Evolutionary conservation across 2,888 invertebrate genomes (phyloP), one percentile per base, ranked within the genome.

Genomic region (Dyspetes luteomarginatus): DNA sequence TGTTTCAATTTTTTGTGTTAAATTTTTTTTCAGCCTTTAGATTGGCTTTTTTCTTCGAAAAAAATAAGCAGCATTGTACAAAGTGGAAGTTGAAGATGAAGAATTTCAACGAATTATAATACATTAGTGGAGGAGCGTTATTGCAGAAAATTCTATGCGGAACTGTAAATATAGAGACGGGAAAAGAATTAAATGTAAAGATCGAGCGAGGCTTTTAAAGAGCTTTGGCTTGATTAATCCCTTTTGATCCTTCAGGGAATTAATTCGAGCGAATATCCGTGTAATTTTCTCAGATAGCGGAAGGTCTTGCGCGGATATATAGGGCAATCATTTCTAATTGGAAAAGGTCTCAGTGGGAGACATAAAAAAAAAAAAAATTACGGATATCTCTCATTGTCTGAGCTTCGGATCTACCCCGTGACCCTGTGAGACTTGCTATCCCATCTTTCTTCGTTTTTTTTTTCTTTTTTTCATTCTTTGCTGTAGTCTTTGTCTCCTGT

Each of bases 241-340:
- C n/a, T 60, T 60, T 60, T 26, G 19, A 52, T 17, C 28, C 67
- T 68, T 68, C 30, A 28, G 75, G 41, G 56, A 75, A 50, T 60
- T 48, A 60, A 75, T 60, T 48, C 48, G 19, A 68, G 36, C 30
- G 28, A 62, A 55, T 55, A 45, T 55, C 64, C 48, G 41, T 36
- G 62, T 56, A 69, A 28, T 56, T 64, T 50, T 30, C 19, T 24
- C 0, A 26, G 30, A 0, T 3, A 30, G 17, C 7, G n/a, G 28
- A 68, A 48, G 41, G 50, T 56, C 24, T 24, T 41, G n/a, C 30
- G 65, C 7, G 19, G 2, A 43, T 36, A 68, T 78, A 43, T 74
- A 50, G 56, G 56, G 56, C 56, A 79, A 75, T 79, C 75, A 56
- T 75, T 69, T 75, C 64, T 79, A 79, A 79, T 79, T 79, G 64